phyloP scores from a whole-genome alignment of 2,797 vertebrate genomes.

The Galago senegalensis region DNA sequence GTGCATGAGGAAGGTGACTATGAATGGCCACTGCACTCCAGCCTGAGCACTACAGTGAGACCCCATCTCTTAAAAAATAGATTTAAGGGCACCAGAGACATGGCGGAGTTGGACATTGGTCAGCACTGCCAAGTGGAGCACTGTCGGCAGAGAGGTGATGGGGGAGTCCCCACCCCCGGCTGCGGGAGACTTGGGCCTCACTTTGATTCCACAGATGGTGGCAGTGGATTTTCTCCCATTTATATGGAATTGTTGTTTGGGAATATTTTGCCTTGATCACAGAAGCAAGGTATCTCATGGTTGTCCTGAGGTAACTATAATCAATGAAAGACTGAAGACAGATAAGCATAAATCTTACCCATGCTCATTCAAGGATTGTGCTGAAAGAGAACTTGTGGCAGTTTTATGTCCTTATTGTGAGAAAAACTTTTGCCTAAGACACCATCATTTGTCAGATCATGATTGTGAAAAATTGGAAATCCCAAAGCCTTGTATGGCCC shows the following conservation, averaged over 20 bases:
- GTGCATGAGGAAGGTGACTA: background rate
- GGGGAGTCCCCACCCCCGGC: background rate
- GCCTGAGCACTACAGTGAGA: background rate
- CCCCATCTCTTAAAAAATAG: background rate
- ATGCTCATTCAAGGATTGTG: too few relatives aligned
- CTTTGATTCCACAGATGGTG: background rate
- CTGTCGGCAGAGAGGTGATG: slow-evolving; percentile 92
- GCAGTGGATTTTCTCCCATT: slow-evolving; percentile 96
- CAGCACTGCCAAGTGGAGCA: slow-evolving; percentile 91
- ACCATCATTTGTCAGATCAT: slow-evolving; percentile 97
- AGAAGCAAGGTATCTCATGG: slow-evolving; percentile 94
- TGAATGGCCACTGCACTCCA: background rate
- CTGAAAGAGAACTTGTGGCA: too few relatives aligned
- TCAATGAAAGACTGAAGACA: too few relatives aligned
- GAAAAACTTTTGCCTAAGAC: slow-evolving; percentile 96
- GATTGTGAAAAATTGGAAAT: slow-evolving; percentile 95
- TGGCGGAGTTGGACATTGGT: slow-evolving; percentile 88
- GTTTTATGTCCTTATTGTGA: slow-evolving; percentile 93
- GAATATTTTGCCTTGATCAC: slow-evolving; percentile 96
- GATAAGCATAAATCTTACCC: too few relatives aligned
- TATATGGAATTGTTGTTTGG: slow-evolving; percentile 95
- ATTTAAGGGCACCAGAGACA: too few relatives aligned
- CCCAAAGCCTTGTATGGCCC: slow-evolving; percentile 93
- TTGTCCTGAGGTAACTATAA: slow-evolving; percentile 88
- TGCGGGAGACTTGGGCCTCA: background rate